A percentile compares a stretch with the other conserved stretches of the same genome.
Conservation (phyloP, 92 coral and sea anemone genomes). For the Parazoanthus darwini region DNA sequence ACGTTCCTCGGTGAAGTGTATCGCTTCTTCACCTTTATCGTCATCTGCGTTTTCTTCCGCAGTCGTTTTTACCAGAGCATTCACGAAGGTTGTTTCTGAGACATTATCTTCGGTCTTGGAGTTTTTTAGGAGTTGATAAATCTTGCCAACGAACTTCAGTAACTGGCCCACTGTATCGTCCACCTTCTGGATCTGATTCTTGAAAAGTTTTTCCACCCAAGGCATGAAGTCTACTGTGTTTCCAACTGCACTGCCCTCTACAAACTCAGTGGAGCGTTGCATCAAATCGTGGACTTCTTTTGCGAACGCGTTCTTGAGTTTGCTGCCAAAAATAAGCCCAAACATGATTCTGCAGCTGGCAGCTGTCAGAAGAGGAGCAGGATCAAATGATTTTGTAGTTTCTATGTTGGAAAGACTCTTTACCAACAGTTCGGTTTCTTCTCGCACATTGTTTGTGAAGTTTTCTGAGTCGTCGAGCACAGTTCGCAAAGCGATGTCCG, state of each 20-base stretch:
- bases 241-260: conserved; percentile 85
- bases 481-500: conserved; percentile 87
- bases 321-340: conserved; percentile 77
- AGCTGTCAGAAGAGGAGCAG: conserved; percentile 56
- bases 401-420: conserved; percentile 65
- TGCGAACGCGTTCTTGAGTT: conserved; percentile 63
- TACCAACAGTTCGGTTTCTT: conserved; percentile 70
- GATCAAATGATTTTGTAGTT: conserved; percentile 72
- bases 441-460: conserved; percentile 61
- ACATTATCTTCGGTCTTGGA: conserved; percentile 26
- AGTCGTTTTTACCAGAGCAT: conserved; percentile 61
- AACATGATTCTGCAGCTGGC: conserved; percentile 76
- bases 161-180: conserved; percentile 74
- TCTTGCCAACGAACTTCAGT: conserved; percentile 66
- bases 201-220: conserved; percentile 81
- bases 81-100: conserved; percentile 51
- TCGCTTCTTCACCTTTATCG: conserved; percentile 39
- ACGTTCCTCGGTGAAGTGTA: conserved; percentile 79
- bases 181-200: conserved; percentile 71
- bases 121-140: conserved; percentile 53
- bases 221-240: conserved; percentile 96
- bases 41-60: conserved; percentile 53
- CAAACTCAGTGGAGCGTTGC: conserved; percentile 82
- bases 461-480: conserved; percentile 67
- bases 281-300: conserved; percentile 77